phyloP scores from a whole-genome alignment of 2,888 invertebrate species.

The Euphydryas editha region DNA sequence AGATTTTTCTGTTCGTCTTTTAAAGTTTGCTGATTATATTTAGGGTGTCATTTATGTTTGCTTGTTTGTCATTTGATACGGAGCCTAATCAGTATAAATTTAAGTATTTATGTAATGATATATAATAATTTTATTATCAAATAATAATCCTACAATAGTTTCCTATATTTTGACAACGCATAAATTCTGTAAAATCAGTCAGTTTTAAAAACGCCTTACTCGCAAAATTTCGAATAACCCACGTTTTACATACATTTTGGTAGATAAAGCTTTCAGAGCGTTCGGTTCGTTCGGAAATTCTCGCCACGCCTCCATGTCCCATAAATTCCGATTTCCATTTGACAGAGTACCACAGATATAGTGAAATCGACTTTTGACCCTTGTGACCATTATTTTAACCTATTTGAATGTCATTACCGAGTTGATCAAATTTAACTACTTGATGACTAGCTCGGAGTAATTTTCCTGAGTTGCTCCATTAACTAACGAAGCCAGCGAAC shows the following conservation, averaged over 20 bases:
- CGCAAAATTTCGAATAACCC: conserved; percentile 31
- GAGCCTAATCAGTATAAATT: too few species aligned
- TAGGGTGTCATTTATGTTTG: neutral
- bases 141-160: too few species aligned
- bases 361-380: conserved; percentile 49
- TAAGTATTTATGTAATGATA: too few species aligned
- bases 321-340: conserved; percentile 48
- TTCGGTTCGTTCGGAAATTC: conserved; percentile 39
- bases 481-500: conserved; percentile 49
- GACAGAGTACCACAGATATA: conserved; percentile 44
- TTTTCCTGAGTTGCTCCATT: conserved; percentile 55
- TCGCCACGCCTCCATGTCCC: conserved; percentile 40
- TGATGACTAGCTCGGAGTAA: conserved; percentile 44
- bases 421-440: conserved; percentile 41
- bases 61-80: neutral
- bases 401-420: conserved; percentile 46
- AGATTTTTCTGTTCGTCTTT: neutral
- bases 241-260: conserved; percentile 33
- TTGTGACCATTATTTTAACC: conserved; percentile 44
- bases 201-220: conserved; percentile 5
- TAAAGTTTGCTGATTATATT: neutral
- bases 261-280: conserved; percentile 28
- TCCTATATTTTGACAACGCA: neutral
- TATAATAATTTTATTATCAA: too few species aligned
- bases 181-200: neutral